Percentiles rank a stretch among this genome's conserved stretches.
These are phyloP conservation scores for Laspeyria flexula DNA, from an alignment of 2,888 invertebrate genomes.

Conservation along the genomic window DNA sequence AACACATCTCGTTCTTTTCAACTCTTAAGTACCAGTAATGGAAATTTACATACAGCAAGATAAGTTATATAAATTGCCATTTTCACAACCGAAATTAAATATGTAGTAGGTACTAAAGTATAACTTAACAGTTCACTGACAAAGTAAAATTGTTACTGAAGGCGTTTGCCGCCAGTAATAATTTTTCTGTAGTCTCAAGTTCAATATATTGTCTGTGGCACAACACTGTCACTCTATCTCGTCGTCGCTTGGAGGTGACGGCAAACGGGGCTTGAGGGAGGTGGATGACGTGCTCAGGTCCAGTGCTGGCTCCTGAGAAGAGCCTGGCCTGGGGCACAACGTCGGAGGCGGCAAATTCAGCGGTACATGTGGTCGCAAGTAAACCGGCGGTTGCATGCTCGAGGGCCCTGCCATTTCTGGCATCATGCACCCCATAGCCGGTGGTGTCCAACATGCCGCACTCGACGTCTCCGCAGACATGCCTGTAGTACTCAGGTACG, in stretches of 20 bases:
- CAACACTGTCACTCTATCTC: slow-evolving; percentile 79
- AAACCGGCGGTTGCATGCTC: slow-evolving; percentile 38
- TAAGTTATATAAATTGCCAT: slow-evolving; percentile 83
- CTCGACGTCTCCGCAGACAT: slow-evolving; percentile 62
- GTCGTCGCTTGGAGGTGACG: slow-evolving; percentile 56
- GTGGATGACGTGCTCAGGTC: slow-evolving; percentile 66
- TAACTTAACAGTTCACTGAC: slow-evolving; percentile 76
- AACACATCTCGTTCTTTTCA: slow-evolving; percentile 77
- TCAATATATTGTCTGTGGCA: slow-evolving; percentile 69
- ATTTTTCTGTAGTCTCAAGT: slow-evolving; percentile 53
- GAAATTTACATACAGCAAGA: slow-evolving; percentile 79
- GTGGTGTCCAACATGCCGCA: slow-evolving; percentile 76
- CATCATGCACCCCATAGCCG: slow-evolving; percentile 49
- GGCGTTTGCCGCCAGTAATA: slow-evolving; percentile 55
- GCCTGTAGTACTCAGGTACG: slow-evolving; percentile 75
- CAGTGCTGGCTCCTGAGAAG: slow-evolving; percentile 66
- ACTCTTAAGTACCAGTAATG: slow-evolving; percentile 74
- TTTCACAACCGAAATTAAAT: slow-evolving; percentile 87
- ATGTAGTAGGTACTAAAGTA: slow-evolving; percentile 77
- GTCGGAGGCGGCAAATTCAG: slow-evolving; percentile 27
- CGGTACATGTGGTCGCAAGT: slow-evolving; percentile 38
- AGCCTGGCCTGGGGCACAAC: slow-evolving; percentile 23
- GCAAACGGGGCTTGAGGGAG: slow-evolving; percentile 54
- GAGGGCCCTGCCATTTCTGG: slow-evolving; percentile 41
- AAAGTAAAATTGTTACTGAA: slow-evolving; percentile 63